phyloP scores from a whole-genome alignment of 2,797 vertebrate genomes.

The Acanthurus tractus region DNA sequence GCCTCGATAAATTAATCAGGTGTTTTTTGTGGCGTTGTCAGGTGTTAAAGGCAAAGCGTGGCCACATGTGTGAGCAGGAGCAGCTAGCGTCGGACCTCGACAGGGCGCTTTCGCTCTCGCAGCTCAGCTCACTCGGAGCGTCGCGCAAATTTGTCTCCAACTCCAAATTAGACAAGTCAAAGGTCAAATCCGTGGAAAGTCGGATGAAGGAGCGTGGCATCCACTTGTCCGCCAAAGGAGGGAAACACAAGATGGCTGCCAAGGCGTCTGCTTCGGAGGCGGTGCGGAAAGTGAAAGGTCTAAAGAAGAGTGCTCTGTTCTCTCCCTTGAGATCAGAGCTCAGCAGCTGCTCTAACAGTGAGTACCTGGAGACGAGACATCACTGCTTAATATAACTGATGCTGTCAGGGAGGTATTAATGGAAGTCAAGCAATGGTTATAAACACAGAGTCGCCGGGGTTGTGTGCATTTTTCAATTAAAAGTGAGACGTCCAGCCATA shows the following conservation, averaged over 20 bases:
- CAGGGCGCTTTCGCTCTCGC: conserved; percentile 94
- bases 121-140: conserved; percentile 88
- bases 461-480: neutral
- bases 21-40: conserved; percentile 37
- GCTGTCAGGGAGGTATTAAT: neutral
- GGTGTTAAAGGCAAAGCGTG: conserved; percentile 89
- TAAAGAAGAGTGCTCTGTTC: conserved; percentile 88
- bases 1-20: neutral
- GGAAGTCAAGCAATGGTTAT: neutral
- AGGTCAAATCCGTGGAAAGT: conserved; percentile 85
- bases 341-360: conserved; percentile 98
- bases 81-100: conserved; percentile 95
- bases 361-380: conserved; percentile 79
- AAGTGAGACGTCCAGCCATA: neutral
- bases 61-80: conserved; percentile 92
- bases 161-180: conserved; percentile 73
- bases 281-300: conserved; percentile 90
- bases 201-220: conserved; percentile 86
- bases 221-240: conserved; percentile 87
- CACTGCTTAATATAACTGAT: neutral
- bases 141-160: conserved; percentile 65
- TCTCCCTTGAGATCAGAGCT: conserved; percentile 93
- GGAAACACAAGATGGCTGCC: conserved; percentile 90
- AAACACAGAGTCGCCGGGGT: neutral
- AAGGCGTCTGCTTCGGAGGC: conserved; percentile 89